A percentile compares a stretch with the other conserved stretches of the same genome.
phyloP scores from a whole-genome alignment of 2,797 vertebrate genomes.

The Babyrousa celebensis region DNA sequence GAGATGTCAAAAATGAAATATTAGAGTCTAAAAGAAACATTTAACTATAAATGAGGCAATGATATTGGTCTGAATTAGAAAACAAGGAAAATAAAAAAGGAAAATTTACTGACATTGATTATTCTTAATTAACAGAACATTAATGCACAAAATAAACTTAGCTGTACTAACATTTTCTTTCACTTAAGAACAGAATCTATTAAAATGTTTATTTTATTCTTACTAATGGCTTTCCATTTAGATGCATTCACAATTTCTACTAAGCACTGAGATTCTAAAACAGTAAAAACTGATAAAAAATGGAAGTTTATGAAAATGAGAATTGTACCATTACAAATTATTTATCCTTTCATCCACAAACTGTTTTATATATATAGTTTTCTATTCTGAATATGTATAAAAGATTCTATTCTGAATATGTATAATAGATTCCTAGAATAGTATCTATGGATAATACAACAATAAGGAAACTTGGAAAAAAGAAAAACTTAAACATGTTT shows the following conservation, averaged over 20 bases:
- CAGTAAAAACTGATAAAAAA: constrained; percentile 52
- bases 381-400: constrained; percentile 56
- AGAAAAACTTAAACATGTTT: constrained; percentile 19
- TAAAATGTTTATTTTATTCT: constrained; percentile 65
- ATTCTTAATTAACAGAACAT: constrained; percentile 74
- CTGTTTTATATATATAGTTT: constrained; percentile 3
- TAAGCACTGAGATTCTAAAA: constrained; percentile 70
- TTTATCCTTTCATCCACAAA: not conserved
- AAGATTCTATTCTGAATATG: constrained; percentile 64
- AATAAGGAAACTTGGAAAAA: constrained; percentile 49
- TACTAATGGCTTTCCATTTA: constrained; percentile 45
- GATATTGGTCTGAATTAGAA: constrained; percentile 77
- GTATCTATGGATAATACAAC: not conserved
- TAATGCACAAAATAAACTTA: constrained; percentile 65
- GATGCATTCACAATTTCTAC: constrained; percentile 64
- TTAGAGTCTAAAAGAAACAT: constrained; percentile 87
- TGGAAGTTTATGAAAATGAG: not conserved
- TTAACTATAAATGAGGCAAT: constrained; percentile 85
- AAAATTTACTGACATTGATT: constrained; percentile 70
- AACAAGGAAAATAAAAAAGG: constrained; percentile 74
- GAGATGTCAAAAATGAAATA: constrained; percentile 90
- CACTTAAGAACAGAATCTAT: constrained; percentile 42
- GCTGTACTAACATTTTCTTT: constrained; percentile 54
- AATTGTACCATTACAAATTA: constrained; percentile 49
- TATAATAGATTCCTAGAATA: constrained; percentile 28